Evolutionary conservation across 2,113 vertebrate genomes (phyloP), one percentile per base, ranked within the genome.

Genomic region (Diadophis punctatus): DNA sequence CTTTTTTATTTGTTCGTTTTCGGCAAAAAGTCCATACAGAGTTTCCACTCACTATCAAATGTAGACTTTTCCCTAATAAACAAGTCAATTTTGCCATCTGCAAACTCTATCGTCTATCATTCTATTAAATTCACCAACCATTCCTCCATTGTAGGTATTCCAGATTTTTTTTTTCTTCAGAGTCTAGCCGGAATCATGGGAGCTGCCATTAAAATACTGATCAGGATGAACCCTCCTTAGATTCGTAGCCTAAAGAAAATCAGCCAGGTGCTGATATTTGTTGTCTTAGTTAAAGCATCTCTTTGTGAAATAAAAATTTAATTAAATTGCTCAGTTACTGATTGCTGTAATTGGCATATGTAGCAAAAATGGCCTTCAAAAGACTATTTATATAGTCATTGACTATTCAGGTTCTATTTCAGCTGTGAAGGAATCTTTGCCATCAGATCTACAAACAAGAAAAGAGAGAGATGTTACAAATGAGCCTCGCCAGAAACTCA

Each of bases 341-440:
- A n/a, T 68, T 43, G 34, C 74, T 80, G 8, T 43, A 80, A 80
- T 43, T 80, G 74, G 34, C 34, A 43, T 22, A 9, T 80, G 34
- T 80, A 22, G 34, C 74, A 80, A 80, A 80, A 39, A 43, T 43
- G 18, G 74, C 34, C 74, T 80, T 80, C 43, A 34, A 52, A n/a
- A 87, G 48, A 51, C n/a, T n/a, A n/a, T n/a, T n/a, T n/a, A n/a
- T n/a, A n/a, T n/a, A n/a, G n/a, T n/a, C n/a, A n/a, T n/a, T 0
- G 56, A 1, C 9, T 34, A 0, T 53, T 49, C 18, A 2, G 90
- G 43, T 0, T 60, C 27, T 95, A 96, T 97, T 98, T 93, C 94
- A 99, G 99, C 99, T 97, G 98, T 99, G 96, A 99, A 99, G 97
- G 99, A 99, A 96, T 98, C 99, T 3, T 96, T 99, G 94, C 98